Base-by-base conservation (phyloP, 2,888 invertebrate genomes). In the Drosophila merina region DNA sequence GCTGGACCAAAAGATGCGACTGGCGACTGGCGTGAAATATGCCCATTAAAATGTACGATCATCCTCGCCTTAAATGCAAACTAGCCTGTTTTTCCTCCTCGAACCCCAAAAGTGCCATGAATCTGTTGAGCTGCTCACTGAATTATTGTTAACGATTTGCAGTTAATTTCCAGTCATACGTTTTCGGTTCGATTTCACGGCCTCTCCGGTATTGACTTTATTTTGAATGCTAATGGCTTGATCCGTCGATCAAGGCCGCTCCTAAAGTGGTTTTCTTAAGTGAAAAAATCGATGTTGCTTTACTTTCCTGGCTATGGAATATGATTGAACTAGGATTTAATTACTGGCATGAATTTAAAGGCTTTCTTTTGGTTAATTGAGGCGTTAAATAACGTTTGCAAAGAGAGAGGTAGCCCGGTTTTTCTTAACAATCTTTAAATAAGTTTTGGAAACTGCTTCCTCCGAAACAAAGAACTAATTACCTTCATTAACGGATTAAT, bases 71-170 rank as follows among this genome's bases (percentile, higher is more conserved):
- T 73, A 73, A 88, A 89, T 89, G 89, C 86, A 88, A 81, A 76
- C 81, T 73, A 75, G 73, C 30, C 62, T 44, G 47, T 38, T 44
- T 10, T 4, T 14, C 28, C 14, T 4, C 55, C 4, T 48, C 20
- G 54, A 26, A 26, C 14, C 33, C 36, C 9, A 42, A 12, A 36
- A 60, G 9, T 12, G 12, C 69, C 20, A 25, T 26, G 49, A 36
- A 48, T 14, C 69, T 47, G 33, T 26, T 50, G 42, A 55, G 42
- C 49, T 49, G 59, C 45, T 58, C 71, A 64, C 71, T 89, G 89
- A 90, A 79, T 90, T 89, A 89, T 89, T 87, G 89, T 88, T 89
- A 89, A 88, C 90, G 90, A 89, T 89, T 90, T 89, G 90, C 88
- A 81, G 84, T 89, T 89, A 88, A 90, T 89, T 86, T 77, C 68